These are phyloP conservation scores for Acanthosepion pharaonis DNA, from an alignment of 2,888 invertebrate genomes.

Conservation along the genomic window DNA sequence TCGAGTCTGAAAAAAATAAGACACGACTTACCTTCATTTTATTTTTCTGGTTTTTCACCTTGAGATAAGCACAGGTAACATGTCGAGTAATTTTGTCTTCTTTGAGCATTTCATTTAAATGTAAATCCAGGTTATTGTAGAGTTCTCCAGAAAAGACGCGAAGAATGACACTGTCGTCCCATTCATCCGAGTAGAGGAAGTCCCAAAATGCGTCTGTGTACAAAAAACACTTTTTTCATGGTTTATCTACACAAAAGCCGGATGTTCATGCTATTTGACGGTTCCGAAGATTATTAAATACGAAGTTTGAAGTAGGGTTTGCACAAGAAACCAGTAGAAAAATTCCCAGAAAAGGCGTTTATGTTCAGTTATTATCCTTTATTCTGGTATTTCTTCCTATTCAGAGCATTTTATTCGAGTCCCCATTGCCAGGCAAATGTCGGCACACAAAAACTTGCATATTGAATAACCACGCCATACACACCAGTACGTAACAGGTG, in stretches of 20 bases:
- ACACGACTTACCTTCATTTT: background rate
- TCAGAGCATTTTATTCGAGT: too few relatives aligned
- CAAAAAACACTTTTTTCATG: background rate
- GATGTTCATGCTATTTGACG: too few relatives aligned
- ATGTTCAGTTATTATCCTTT: too few relatives aligned
- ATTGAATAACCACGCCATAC: too few relatives aligned
- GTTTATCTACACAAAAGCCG: background rate
- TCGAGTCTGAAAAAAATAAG: background rate
- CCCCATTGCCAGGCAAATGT: too few relatives aligned
- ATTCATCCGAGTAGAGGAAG: conserved; percentile 53
- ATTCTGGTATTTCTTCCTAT: too few relatives aligned
- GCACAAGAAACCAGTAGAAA: too few relatives aligned
- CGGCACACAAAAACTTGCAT: too few relatives aligned
- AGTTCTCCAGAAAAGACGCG: conserved; percentile 52
- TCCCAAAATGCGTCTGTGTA: conserved; percentile 52
- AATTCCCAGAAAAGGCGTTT: too few relatives aligned
- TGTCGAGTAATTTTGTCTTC: conserved; percentile 40
- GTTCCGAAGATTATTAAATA: too few relatives aligned
- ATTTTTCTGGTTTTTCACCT: background rate
- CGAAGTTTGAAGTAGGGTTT: too few relatives aligned
- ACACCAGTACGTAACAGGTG: too few relatives aligned
- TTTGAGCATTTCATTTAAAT: conserved; percentile 48
- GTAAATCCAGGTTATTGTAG: conserved; percentile 47
- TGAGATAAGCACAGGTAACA: background rate
- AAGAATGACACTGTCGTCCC: conserved; percentile 51